Evolutionary conservation across 2,797 vertebrate species (phyloP), one percentile per base, ranked within the genome.

Genomic region (Scyliorhinus canicula): DNA sequence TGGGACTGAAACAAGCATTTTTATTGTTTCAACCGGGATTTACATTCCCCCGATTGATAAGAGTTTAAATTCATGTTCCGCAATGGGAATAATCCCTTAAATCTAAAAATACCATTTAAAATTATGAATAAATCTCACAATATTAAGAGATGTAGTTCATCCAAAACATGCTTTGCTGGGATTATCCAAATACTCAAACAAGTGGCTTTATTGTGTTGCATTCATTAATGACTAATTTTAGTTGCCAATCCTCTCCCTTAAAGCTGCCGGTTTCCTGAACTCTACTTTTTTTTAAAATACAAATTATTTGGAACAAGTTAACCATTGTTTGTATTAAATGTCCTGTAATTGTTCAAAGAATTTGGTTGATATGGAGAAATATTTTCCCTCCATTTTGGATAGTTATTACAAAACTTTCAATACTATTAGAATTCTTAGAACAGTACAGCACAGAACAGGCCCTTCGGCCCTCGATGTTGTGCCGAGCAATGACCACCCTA

Each of bases 81-180:
- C 69, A 44, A 93, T 69, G 26, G 40, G 21, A 93, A 31, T 93
- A 93, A 47, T 50, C 40, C 16, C n/a, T 44, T 69, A 69, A 93
- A 47, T 69, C 31, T 4, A 93, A 93, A 93, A 90, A 69, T 69
- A 50, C 60, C 91, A 93, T 71, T 93, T 93, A 93, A 93, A 28
- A 47, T 93, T 93, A 40, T 47, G 65, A 93, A 93, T 69, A 93
- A 93, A 93, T 93, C 91, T 69, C 44, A 50, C 91, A 71, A 47
- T 69, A 93, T 93, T 69, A 16, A 93, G 65, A 63, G 55, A n/a
- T n/a, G 88, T 9, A 93, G 63, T 21, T 93, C 12, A 44, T 35
- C 65, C 65, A 69, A 67, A 47, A 35, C 63, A 93, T 63, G 55
- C 40, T 14, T 35, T 12, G 4, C 0, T 28, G 67, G 63, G 90